A percentile compares a stretch with the other conserved stretches of the same genome.
Evolutionary conservation across 2,888 invertebrate species (phyloP).

Genomic region (Scelioninae gen. 1): DNA sequence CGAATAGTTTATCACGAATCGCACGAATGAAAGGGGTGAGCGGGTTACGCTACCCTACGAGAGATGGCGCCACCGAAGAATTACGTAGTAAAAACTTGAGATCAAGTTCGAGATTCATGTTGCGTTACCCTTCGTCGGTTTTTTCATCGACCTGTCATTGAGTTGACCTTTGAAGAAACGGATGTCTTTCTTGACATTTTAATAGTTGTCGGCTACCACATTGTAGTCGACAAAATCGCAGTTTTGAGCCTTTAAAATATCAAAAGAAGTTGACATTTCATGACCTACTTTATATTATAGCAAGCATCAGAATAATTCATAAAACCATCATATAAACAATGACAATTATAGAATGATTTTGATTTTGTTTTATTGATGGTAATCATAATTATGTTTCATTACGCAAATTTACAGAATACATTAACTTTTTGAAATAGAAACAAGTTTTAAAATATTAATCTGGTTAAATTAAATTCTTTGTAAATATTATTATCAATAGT

Average conservation of each 20-base stretch:
- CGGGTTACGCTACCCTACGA: conserved; percentile 57
- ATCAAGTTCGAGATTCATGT: conserved; percentile 13
- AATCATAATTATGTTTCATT: too few relatives aligned
- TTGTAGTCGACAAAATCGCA: conserved; percentile 21
- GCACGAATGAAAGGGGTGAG: conserved; percentile 71
- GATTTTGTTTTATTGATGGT: too few relatives aligned
- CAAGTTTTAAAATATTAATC: too few relatives aligned
- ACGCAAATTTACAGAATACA: too few relatives aligned
- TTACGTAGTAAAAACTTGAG: too few relatives aligned
- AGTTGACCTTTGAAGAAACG: conserved; percentile 60
- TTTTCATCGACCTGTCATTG: conserved; percentile 33
- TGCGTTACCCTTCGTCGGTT: conserved; percentile 63
- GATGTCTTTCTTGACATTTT: conserved; percentile 62
- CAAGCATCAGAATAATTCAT: too few relatives aligned
- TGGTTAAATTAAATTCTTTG: too few relatives aligned
- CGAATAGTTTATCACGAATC: conserved; percentile 54
- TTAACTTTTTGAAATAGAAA: too few relatives aligned
- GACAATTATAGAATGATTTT: too few relatives aligned
- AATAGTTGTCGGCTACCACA: conserved; percentile 15
- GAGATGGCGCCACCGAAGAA: conserved; percentile 71
- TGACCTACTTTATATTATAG: conserved; percentile 35
- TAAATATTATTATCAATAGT: too few relatives aligned
- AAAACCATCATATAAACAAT: too few relatives aligned
- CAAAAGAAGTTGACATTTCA: conserved; percentile 46
- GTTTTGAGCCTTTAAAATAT: conserved; percentile 45